Percentiles rank a stretch among this genome's conserved stretches.
These are phyloP conservation scores for Empidonax traillii DNA, from an alignment of 2,113 vertebrate species.

Conservation along the genomic window DNA sequence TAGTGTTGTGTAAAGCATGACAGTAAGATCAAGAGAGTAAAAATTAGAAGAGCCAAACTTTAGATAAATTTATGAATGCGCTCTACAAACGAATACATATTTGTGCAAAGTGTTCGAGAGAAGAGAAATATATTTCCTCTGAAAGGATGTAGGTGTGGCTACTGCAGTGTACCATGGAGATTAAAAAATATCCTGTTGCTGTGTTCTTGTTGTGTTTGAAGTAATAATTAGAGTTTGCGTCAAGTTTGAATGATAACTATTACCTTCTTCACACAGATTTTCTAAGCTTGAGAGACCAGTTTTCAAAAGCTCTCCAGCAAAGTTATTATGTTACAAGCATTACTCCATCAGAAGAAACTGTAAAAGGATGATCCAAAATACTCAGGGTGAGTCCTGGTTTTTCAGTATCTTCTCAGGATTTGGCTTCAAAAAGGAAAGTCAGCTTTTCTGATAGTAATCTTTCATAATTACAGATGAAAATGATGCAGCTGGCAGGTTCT, in stretches of 20 bases:
- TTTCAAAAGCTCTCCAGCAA: conserved; percentile 57
- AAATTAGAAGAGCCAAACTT: neutral
- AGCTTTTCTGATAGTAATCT: conserved; percentile 15
- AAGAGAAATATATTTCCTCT: conserved; percentile 1
- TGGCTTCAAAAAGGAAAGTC: conserved; percentile 1
- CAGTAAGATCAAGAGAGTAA: neutral
- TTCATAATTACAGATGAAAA: conserved; percentile 2
- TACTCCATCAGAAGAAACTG: conserved; percentile 17
- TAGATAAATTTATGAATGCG: neutral
- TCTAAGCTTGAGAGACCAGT: conserved; percentile 64
- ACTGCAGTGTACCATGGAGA: neutral
- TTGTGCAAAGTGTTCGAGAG: neutral
- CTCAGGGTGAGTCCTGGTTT: neutral
- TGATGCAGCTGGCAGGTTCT: neutral
- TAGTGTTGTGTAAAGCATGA: neutral
- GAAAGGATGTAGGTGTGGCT: conserved; percentile 38
- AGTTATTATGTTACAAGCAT: conserved; percentile 13
- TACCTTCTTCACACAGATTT: conserved; percentile 48
- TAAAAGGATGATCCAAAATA: neutral
- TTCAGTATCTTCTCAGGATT: neutral
- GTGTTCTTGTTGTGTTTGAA: conserved; percentile 46
- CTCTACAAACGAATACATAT: neutral
- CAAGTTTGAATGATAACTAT: conserved; percentile 54
- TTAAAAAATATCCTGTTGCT: neutral
- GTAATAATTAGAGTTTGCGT: conserved; percentile 66